phyloP scores from a whole-genome alignment of 2,888 invertebrate genomes.

The Criorhina ranunculi region DNA sequence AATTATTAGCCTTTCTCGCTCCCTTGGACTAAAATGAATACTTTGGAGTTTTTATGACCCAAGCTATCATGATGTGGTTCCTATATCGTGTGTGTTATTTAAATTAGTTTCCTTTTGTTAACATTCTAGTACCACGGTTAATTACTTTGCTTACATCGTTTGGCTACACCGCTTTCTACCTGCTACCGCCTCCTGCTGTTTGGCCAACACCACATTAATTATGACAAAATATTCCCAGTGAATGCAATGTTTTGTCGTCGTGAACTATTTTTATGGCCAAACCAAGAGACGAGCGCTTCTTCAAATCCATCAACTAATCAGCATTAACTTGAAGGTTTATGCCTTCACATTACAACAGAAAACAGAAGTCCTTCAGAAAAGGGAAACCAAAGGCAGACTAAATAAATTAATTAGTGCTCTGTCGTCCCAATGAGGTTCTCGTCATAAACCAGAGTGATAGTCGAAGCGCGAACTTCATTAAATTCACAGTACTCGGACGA shows the following conservation, averaged over 20 bases:
- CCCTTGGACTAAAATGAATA: too few species aligned
- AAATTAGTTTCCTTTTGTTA: neutral
- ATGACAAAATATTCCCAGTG: neutral
- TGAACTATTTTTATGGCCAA: neutral
- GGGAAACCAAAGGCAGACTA: conserved; percentile 36
- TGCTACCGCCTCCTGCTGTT: neutral
- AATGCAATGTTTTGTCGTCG: neutral
- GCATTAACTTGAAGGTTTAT: conserved; percentile 48
- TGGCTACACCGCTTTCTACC: too few species aligned
- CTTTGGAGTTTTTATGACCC: too few species aligned
- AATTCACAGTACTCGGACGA: conserved; percentile 21
- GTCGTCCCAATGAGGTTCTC: conserved; percentile 40
- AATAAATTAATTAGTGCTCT: conserved; percentile 61
- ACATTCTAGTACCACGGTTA: conserved; percentile 1
- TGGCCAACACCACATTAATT: neutral
- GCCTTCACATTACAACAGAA: conserved; percentile 47
- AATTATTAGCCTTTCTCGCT: too few species aligned
- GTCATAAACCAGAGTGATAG: conserved; percentile 46
- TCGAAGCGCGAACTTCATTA: conserved; percentile 47
- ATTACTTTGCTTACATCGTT: neutral
- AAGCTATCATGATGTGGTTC: too few species aligned
- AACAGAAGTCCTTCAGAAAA: conserved; percentile 20
- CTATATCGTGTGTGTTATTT: too few species aligned
- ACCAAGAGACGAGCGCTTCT: neutral
- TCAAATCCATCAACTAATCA: conserved; percentile 55